These are phyloP conservation scores for Whitmania pigra DNA, from an alignment of 1,140 invertebrate genomes.

Conservation along the genomic window DNA sequence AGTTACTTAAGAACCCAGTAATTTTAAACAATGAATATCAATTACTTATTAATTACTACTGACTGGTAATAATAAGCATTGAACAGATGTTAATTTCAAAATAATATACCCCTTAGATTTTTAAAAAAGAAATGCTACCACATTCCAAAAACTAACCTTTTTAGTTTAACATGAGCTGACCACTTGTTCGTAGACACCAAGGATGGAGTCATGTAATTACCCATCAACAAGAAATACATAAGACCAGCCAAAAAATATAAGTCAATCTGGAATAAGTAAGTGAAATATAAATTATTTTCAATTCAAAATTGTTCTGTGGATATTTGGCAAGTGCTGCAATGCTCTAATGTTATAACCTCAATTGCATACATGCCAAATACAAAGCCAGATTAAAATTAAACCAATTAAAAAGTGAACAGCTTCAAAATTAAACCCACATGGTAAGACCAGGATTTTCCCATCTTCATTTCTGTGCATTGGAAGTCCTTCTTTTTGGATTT, in stretches of 20 bases:
- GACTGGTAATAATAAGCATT: background rate
- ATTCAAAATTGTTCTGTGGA: background rate
- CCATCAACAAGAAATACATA: slow-evolving; percentile 69
- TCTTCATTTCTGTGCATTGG: slow-evolving; percentile 73
- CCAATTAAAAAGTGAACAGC: background rate
- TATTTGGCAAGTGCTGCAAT: too few relatives aligned
- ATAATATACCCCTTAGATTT: background rate
- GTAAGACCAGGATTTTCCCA: slow-evolving; percentile 74
- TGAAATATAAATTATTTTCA: slow-evolving; percentile 8
- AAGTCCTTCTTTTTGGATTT: slow-evolving; percentile 61
- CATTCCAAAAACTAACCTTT: slow-evolving; percentile 1
- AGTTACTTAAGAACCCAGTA: background rate
- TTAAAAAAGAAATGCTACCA: background rate
- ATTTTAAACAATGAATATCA: too few relatives aligned
- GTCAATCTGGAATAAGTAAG: slow-evolving; percentile 52
- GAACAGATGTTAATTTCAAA: background rate
- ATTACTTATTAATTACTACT: background rate
- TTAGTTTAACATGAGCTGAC: slow-evolving; percentile 32
- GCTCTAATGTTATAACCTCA: background rate
- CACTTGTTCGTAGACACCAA: slow-evolving; percentile 47
- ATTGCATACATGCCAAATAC: slow-evolving; percentile 4
- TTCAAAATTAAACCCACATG: slow-evolving; percentile 46
- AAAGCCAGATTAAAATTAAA: background rate
- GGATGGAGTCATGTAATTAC: slow-evolving; percentile 70
- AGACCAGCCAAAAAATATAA: slow-evolving; percentile 72